phyloP scores from a whole-genome alignment of 2,797 vertebrate species.

The Furcifer pardalis region DNA sequence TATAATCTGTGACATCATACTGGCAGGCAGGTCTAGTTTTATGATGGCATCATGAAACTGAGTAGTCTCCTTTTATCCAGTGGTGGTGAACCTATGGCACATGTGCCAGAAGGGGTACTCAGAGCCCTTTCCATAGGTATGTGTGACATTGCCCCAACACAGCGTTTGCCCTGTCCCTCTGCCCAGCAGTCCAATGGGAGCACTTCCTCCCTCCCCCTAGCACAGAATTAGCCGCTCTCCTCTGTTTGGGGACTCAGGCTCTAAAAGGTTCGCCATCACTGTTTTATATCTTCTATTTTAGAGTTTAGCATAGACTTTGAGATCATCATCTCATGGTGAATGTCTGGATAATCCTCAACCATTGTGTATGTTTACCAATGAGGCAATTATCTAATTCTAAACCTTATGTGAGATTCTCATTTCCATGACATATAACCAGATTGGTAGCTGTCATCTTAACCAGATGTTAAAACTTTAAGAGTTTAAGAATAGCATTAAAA shows the following conservation, averaged over 20 bases:
- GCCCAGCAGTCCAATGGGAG: no score
- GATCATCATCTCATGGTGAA: neutral
- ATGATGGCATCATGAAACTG: neutral
- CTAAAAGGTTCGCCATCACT: no score
- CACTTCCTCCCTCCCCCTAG: no score
- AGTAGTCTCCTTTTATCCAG: no score
- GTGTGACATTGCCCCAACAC: no score
- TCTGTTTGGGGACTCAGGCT: no score
- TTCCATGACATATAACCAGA: neutral
- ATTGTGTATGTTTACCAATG: neutral
- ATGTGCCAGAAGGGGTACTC: no score
- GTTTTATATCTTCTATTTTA: neutral
- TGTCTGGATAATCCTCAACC: neutral
- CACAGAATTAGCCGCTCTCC: no score
- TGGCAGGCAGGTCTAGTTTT: neutral
- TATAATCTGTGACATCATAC: neutral
- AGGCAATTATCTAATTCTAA: constrained; percentile 1
- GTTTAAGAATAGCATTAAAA: constrained; percentile 36
- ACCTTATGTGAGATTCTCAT: constrained; percentile 17
- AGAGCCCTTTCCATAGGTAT: no score
- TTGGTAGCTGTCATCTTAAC: constrained; percentile 10
- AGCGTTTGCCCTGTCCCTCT: no score
- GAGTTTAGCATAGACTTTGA: neutral
- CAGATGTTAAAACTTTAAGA: constrained; percentile 32
- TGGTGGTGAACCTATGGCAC: no score